These are phyloP conservation scores for Hyperopisus bebe DNA, from an alignment of 2,113 vertebrate genomes.

Conservation along the genomic window DNA sequence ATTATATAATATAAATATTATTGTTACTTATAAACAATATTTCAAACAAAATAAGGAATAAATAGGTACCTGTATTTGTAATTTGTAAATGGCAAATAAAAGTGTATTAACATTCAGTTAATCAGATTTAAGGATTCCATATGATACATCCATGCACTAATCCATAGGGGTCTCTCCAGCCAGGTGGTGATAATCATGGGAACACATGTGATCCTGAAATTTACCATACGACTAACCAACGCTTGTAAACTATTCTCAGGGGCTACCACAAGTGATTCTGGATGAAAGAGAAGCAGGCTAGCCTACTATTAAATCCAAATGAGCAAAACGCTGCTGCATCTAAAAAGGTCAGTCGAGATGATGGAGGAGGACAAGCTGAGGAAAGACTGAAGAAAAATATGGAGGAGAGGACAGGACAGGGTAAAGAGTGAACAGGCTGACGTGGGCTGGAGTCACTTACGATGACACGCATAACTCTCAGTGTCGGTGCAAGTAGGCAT, in stretches of 20 bases:
- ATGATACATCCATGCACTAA: neutral
- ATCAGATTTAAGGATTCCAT: neutral
- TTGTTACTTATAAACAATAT: neutral
- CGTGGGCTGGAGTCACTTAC: conserved; percentile 53
- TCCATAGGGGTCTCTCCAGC: neutral
- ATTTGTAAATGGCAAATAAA: neutral
- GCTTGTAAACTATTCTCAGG: neutral
- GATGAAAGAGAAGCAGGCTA: neutral
- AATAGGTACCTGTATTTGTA: neutral
- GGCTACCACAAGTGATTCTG: neutral
- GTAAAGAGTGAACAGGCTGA: neutral
- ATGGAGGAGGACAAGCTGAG: neutral
- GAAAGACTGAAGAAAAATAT: neutral
- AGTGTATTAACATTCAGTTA: neutral
- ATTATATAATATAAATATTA: neutral
- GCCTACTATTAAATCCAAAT: neutral
- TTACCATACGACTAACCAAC: neutral
- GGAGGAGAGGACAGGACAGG: neutral
- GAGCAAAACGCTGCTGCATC: neutral
- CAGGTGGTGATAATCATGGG: neutral
- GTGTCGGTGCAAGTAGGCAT: conserved; percentile 37
- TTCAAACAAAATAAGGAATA: neutral
- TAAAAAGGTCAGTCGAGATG: neutral
- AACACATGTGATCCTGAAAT: neutral
- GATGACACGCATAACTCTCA: conserved; percentile 37